These are phyloP conservation scores for Oxyruncus cristatus DNA, from an alignment of 2,113 vertebrate species.

Conservation along the genomic window DNA sequence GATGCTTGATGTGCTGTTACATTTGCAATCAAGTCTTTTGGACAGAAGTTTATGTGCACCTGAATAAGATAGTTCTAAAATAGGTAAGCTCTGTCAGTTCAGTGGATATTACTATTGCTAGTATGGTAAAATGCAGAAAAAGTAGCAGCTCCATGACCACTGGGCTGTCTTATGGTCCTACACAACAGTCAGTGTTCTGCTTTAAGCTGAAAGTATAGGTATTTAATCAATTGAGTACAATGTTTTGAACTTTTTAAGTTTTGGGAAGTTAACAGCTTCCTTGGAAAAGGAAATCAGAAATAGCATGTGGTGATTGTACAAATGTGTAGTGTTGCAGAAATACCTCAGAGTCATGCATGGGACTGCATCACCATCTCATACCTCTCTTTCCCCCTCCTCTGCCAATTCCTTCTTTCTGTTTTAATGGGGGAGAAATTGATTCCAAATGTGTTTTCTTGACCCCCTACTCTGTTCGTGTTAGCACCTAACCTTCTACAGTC, in stretches of 20 bases:
- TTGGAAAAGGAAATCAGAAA: slow-evolving; percentile 3
- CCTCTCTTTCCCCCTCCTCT: neutral
- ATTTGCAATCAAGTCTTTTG: neutral
- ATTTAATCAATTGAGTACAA: neutral
- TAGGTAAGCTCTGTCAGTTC: neutral
- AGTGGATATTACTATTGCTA: neutral
- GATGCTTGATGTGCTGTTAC: neutral
- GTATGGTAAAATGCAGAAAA: neutral
- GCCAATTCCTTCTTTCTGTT: slow-evolving; percentile 47
- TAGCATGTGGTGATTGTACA: neutral
- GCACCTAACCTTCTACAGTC: slow-evolving; percentile 77
- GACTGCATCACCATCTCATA: slow-evolving; percentile 8
- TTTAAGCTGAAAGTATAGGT: neutral
- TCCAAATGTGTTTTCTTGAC: slow-evolving; percentile 78
- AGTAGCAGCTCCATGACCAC: neutral
- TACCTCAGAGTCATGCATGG: neutral
- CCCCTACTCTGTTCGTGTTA: slow-evolving; percentile 72
- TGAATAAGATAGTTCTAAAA: neutral
- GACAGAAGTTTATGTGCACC: neutral
- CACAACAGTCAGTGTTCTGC: neutral
- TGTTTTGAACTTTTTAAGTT: neutral
- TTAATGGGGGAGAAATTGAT: slow-evolving; percentile 72
- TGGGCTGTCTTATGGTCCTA: neutral
- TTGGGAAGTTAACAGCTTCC: slow-evolving; percentile 29
- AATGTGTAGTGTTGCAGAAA: neutral